Evolutionary conservation across 1,140 invertebrate genomes (phyloP).

Genomic region (Wasmannia auropunctata): DNA sequence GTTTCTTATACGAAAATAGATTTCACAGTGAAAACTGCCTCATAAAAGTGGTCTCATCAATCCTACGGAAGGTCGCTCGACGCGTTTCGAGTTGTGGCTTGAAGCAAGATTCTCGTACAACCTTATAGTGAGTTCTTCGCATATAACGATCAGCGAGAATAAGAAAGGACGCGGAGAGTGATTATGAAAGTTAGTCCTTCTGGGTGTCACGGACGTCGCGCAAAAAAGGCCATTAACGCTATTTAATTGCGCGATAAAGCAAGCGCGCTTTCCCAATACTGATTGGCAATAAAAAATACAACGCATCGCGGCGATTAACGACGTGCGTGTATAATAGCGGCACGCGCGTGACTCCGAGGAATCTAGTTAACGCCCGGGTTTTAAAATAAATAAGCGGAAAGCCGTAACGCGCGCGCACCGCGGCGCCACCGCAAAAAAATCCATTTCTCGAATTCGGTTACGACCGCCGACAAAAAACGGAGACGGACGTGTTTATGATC

Average conservation of each 20-base stretch:
- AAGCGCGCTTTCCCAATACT: background rate
- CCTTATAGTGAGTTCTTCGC: background rate
- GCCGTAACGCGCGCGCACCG: slow-evolving; percentile 47
- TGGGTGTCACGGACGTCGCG: background rate
- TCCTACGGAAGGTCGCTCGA: background rate
- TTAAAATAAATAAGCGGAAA: slow-evolving; percentile 56
- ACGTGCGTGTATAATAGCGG: no score
- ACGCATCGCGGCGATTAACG: background rate
- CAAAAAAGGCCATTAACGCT: background rate
- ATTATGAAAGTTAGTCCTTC: background rate
- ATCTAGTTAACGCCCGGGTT: background rate
- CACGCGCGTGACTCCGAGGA: background rate
- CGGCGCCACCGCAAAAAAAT: slow-evolving; percentile 62
- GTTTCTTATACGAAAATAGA: background rate
- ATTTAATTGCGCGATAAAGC: background rate
- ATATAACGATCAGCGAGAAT: background rate
- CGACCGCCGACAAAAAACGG: slow-evolving; percentile 33
- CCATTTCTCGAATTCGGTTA: slow-evolving; percentile 55
- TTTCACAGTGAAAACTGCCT: background rate
- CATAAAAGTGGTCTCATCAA: background rate
- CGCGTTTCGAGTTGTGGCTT: background rate
- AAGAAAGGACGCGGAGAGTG: background rate
- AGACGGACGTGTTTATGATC: slow-evolving; percentile 52
- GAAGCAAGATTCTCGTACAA: background rate
- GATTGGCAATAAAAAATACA: background rate